A percentile compares a stretch with the other conserved stretches of the same genome.
These are phyloP conservation scores for Heliconius hermathena DNA, from an alignment of 1,140 invertebrate genomes.

Conservation along the genomic window DNA sequence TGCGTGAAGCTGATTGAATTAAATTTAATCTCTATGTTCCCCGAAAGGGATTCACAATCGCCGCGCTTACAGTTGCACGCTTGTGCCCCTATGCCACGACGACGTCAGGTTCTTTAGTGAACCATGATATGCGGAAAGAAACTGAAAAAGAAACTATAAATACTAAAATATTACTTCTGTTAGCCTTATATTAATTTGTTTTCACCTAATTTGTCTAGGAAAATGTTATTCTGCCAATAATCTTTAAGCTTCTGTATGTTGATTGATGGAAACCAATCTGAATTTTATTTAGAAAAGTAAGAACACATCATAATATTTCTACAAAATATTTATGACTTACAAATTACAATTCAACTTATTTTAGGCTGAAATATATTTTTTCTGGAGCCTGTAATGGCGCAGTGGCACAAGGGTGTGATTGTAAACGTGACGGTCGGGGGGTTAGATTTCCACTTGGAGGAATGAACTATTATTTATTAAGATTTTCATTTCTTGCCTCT, in stretches of 20 bases:
- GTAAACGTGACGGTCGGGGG: neutral
- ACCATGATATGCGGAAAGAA: too few relatives aligned
- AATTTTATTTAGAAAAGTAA: neutral
- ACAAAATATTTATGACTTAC: neutral
- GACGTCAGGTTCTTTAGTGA: neutral
- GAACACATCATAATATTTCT: neutral
- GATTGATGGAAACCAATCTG: neutral
- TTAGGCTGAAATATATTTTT: neutral
- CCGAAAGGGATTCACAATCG: too few relatives aligned
- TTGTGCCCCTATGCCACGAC: too few relatives aligned
- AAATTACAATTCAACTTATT: neutral
- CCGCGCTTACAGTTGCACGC: too few relatives aligned
- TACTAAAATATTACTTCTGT: too few relatives aligned
- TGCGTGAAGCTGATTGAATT: too few relatives aligned
- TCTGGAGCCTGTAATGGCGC: neutral
- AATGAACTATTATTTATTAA: too few relatives aligned
- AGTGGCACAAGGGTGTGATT: neutral
- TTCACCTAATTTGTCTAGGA: neutral
- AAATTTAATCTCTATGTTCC: too few relatives aligned
- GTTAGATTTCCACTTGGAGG: too few relatives aligned
- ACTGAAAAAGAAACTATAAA: too few relatives aligned
- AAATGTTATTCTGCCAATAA: neutral
- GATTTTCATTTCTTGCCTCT: too few relatives aligned
- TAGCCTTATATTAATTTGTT: neutral
- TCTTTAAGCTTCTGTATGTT: neutral